Evolutionary conservation across 1,140 invertebrate genomes (phyloP), one percentile per base, ranked within the genome.

Genomic region (Agraylea sexmaculata): DNA sequence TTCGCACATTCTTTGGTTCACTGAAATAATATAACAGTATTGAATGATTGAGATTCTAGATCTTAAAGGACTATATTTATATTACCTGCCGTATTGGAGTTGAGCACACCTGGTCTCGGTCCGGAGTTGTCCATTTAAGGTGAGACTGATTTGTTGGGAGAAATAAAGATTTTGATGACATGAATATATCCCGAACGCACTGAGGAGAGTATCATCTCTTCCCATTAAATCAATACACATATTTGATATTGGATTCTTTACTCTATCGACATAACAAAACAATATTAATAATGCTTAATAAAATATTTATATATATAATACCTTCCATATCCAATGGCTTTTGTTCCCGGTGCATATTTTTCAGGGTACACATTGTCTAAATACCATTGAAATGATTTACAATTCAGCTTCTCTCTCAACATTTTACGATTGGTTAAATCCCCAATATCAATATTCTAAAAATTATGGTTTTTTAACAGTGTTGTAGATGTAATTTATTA

Each of bases 311-410:
- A n/a, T n/a, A n/a, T n/a, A n/a, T n/a, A n/a, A n/a, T 60, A 76
- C 53, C 64, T 62, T 42, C 90, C 90, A 62, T 80, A 90, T 7
- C 73, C 83, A 28, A 67, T 58, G 2, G 83, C 80, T 55, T 91
- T 76, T 56, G 84, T 74, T 47, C 87, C 86, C 8, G 82, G 79
- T 33, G 92, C 77, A 62, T 88, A 92, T 62, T 91, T 91, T 55
- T 87, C 77, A 4, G 79, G 80, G 61, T 83, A 87, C 15, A 88
- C 60, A 59, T 84, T 80, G 29, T 85, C 70, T 42, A 84, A 62
- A 53, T 79, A 85, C 84, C 85, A 89, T 52, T 77, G 75, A 56
- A 89, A 89, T 51, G 64, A 73, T 55, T 85, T 81, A 55, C 85
- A 88, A 30, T 80, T 68, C 12, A 86, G 60, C 51, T 75, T 77